These are phyloP conservation scores for Labia minor DNA, from an alignment of 2,888 invertebrate species.

Conservation along the genomic window DNA sequence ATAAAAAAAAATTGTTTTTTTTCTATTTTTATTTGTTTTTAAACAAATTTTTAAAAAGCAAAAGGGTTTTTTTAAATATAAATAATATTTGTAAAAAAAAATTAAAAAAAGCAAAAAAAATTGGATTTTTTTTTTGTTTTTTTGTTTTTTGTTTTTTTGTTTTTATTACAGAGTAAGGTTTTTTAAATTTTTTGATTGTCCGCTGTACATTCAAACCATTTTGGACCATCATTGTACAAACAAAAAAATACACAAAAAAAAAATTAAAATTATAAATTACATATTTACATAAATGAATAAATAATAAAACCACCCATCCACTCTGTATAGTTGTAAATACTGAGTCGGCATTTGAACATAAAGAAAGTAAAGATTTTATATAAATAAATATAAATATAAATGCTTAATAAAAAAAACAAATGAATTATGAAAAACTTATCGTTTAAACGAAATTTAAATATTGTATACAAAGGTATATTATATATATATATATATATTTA, in stretches of 20 bases:
- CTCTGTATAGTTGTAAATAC: background rate
- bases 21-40: background rate
- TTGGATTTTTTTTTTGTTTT: no score
- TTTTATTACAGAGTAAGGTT: background rate
- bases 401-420: no score
- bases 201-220: conserved; percentile 13
- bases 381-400: no score
- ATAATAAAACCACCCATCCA: background rate
- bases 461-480: no score
- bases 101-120: background rate
- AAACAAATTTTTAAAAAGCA: background rate
- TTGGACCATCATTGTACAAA: conserved; percentile 13
- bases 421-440: background rate
- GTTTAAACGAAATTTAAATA: background rate
- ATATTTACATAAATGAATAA: no score
- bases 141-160: background rate
- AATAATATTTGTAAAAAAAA: no score
- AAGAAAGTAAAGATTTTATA: background rate
- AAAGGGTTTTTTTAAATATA: background rate
- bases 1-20: background rate
- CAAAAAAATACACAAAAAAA: no score
- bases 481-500: no score
- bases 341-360: conserved; percentile 5
- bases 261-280: no score
- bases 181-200: background rate